Conservation (phyloP, 2,113 vertebrate species). For the Pandion haliaetus region DNA sequence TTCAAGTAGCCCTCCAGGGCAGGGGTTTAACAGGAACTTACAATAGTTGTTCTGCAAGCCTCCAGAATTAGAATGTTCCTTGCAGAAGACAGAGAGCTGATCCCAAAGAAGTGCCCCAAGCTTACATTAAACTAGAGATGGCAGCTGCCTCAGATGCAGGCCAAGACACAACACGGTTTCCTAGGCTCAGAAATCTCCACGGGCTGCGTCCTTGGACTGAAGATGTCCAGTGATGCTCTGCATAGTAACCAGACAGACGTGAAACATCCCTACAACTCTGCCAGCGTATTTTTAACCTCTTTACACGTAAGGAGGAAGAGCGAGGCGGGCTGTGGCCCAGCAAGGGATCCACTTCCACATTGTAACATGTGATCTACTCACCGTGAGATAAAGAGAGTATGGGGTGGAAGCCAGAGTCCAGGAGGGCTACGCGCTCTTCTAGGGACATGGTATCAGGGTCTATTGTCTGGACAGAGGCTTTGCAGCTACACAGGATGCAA, state of each 20-base stretch:
- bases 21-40: neutral
- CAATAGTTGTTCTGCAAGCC: neutral
- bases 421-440: neutral
- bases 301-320: neutral
- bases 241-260: too few species aligned
- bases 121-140: neutral
- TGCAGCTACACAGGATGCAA: slow-evolving; percentile 55
- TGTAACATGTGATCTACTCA: neutral
- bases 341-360: neutral
- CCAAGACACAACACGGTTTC: neutral
- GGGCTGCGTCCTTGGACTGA: neutral
- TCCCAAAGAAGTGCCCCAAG: neutral
- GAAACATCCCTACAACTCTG: neutral
- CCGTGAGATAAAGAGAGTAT: slow-evolving; percentile 60
- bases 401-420: slow-evolving; percentile 59
- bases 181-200: neutral
- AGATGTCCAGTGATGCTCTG: too few species aligned
- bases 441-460: neutral
- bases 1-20: neutral
- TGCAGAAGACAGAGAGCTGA: neutral
- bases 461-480: neutral
- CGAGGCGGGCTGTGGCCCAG: neutral
- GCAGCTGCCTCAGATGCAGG: neutral
- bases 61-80: neutral
- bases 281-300: neutral